A percentile compares a stretch with the other conserved stretches of the same genome.
Evolutionary conservation across 53 echinoderm and acorn worm species (phyloP).

Genomic region (Zoroaster sp.): DNA sequence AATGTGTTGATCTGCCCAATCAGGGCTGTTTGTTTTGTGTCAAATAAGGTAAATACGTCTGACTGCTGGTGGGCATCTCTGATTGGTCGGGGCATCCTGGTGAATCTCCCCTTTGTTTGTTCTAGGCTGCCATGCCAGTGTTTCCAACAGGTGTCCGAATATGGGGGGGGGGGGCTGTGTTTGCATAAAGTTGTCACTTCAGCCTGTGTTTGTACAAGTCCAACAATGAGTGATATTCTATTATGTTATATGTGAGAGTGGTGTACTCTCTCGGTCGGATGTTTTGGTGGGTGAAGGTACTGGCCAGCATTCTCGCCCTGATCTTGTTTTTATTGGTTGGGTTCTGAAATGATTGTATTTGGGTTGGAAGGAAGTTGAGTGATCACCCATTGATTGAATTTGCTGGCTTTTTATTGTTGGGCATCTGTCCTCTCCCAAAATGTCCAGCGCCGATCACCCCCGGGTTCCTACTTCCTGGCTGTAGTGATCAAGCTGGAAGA

Average conservation of each 20-base stretch:
- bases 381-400: neutral
- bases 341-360: slow-evolving; percentile 18
- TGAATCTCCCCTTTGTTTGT: neutral
- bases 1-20: neutral
- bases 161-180: neutral
- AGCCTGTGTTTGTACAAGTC: slow-evolving; percentile 24
- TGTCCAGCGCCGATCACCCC: too few relatives aligned
- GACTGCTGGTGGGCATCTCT: neutral
- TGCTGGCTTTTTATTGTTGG: neutral
- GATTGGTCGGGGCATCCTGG: neutral
- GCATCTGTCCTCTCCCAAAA: neutral
- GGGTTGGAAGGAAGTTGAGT: neutral
- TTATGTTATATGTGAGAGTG: neutral
- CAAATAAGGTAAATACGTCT: slow-evolving; percentile 39
- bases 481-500: too few relatives aligned
- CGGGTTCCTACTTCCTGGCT: too few relatives aligned
- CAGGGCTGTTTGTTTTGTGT: slow-evolving; percentile 43
- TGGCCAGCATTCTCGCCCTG: neutral
- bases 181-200: slow-evolving; percentile 22
- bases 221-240: neutral
- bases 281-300: neutral
- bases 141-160: slow-evolving; percentile 17
- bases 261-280: neutral
- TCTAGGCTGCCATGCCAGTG: neutral
- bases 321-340: slow-evolving; percentile 27